A percentile compares a stretch with the other conserved stretches of the same genome.
These are phyloP conservation scores for Spondyliosoma cantharus DNA, from an alignment of 2,797 vertebrate species.

Conservation along the genomic window DNA sequence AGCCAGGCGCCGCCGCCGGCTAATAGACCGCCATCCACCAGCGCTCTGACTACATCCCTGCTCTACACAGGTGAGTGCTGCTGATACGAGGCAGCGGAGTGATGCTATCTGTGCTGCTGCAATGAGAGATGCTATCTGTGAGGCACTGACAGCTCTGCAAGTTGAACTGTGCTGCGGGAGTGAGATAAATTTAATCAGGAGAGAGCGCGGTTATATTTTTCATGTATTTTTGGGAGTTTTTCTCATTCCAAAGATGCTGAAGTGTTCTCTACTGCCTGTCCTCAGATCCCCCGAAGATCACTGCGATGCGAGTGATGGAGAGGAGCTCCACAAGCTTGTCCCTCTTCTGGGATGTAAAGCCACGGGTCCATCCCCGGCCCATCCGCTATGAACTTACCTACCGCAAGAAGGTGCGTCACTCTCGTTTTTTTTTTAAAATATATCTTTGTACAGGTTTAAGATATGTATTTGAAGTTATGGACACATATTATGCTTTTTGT, in stretches of 20 bases:
- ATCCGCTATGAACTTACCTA: conserved; percentile 93
- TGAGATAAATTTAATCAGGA: conserved; percentile 23
- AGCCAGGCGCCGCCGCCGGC: conserved; percentile 66
- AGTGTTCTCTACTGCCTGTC: conserved; percentile 20
- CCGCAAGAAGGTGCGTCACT: conserved; percentile 88
- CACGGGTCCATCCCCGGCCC: conserved; percentile 77
- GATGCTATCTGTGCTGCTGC: conserved; percentile 38
- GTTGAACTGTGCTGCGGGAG: neutral
- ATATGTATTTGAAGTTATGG: neutral
- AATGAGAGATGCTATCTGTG: conserved; percentile 57
- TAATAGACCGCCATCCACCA: conserved; percentile 71
- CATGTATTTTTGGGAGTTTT: neutral
- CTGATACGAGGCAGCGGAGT: conserved; percentile 31
- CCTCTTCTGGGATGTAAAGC: conserved; percentile 91
- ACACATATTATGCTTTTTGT: neutral
- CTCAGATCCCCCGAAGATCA: conserved; percentile 93
- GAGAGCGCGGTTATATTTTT: neutral
- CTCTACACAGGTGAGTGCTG: conserved; percentile 90
- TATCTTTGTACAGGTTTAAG: neutral
- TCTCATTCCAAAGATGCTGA: conserved; percentile 3
- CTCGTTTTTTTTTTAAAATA: neutral
- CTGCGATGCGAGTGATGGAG: conserved; percentile 85
- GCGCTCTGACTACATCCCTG: conserved; percentile 89
- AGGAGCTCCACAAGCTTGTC: conserved; percentile 86
- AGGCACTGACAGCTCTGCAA: neutral